These are phyloP conservation scores for Cranoglanis bouderius DNA, from an alignment of 2,113 vertebrate species.

Conservation along the genomic window DNA sequence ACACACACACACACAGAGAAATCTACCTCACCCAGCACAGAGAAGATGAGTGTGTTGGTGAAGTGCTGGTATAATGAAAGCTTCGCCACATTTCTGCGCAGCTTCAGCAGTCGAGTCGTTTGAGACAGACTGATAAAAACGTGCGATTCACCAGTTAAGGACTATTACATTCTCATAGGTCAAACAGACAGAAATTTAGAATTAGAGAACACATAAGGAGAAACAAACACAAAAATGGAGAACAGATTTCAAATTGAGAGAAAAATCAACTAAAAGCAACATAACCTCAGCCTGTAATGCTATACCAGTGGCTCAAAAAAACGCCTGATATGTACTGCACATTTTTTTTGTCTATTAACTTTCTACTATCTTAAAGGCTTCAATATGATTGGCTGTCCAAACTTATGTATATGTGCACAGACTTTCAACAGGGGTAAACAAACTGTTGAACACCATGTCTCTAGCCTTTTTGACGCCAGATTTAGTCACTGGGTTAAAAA, in stretches of 20 bases:
- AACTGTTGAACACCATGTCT: neutral
- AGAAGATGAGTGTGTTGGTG: conserved; percentile 86
- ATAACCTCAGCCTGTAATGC: neutral
- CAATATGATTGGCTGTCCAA: neutral
- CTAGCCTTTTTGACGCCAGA: neutral
- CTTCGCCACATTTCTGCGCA: conserved; percentile 85
- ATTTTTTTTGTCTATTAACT: neutral
- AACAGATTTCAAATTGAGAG: neutral
- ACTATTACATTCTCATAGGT: neutral
- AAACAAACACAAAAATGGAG: neutral
- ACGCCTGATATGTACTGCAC: neutral
- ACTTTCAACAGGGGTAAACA: neutral
- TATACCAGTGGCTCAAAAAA: neutral
- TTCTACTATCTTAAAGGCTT: neutral
- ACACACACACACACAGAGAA: neutral
- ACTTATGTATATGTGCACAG: neutral
- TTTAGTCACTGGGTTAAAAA: neutral
- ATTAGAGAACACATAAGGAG: neutral
- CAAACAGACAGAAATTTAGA: neutral
- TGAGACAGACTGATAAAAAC: conserved; percentile 88
- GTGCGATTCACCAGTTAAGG: conserved; percentile 73
- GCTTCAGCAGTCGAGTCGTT: conserved; percentile 85
- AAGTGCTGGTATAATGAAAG: conserved; percentile 87
- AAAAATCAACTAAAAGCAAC: neutral
- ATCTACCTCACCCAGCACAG: conserved; percentile 80